Evolutionary conservation across 2,797 vertebrate genomes (phyloP).

Genomic region (Schizothorax lantsangensis): DNA sequence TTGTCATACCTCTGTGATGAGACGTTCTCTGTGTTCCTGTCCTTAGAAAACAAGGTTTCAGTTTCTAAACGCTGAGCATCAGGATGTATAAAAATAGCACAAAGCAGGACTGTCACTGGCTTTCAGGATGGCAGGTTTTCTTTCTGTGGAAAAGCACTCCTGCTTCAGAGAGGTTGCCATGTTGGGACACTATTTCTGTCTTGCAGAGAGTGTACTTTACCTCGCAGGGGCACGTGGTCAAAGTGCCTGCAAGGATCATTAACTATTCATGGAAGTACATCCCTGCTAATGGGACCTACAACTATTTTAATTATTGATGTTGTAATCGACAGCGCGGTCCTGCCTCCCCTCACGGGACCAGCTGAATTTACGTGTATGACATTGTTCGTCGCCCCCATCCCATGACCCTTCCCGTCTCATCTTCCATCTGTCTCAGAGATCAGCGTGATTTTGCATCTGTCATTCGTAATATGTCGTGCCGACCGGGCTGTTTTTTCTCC

Average conservation of each 20-base stretch:
- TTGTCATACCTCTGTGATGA: background rate
- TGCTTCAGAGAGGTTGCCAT: background rate
- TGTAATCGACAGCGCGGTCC: slow-evolving; percentile 57
- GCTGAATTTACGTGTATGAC: slow-evolving; percentile 59
- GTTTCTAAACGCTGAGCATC: slow-evolving; percentile 7
- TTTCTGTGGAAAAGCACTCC: background rate
- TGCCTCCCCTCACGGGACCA: slow-evolving; percentile 45
- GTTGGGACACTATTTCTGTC: slow-evolving; percentile 32
- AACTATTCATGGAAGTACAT: slow-evolving; percentile 68
- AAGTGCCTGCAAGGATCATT: slow-evolving; percentile 59
- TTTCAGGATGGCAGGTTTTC: slow-evolving; percentile 9
- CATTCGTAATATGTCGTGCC: slow-evolving; percentile 35
- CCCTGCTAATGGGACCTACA: slow-evolving; percentile 59
- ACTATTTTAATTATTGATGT: slow-evolving; percentile 68
- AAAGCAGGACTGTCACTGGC: slow-evolving; percentile 4
- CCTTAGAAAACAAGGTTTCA: slow-evolving; percentile 9
- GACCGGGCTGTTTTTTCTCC: slow-evolving; percentile 4
- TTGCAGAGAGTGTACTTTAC: slow-evolving; percentile 35
- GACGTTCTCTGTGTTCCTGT: background rate
- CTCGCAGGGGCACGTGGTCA: slow-evolving; percentile 22
- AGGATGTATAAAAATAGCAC: slow-evolving; percentile 23
- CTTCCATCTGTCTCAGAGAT: slow-evolving; percentile 38
- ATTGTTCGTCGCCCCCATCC: slow-evolving; percentile 48
- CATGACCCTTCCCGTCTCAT: slow-evolving; percentile 28
- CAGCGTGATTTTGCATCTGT: slow-evolving; percentile 44